Percentiles rank a stretch among this genome's conserved stretches.
These are phyloP conservation scores for Zosterops pallidus DNA, from an alignment of 2,113 vertebrate genomes.

Conservation along the genomic window DNA sequence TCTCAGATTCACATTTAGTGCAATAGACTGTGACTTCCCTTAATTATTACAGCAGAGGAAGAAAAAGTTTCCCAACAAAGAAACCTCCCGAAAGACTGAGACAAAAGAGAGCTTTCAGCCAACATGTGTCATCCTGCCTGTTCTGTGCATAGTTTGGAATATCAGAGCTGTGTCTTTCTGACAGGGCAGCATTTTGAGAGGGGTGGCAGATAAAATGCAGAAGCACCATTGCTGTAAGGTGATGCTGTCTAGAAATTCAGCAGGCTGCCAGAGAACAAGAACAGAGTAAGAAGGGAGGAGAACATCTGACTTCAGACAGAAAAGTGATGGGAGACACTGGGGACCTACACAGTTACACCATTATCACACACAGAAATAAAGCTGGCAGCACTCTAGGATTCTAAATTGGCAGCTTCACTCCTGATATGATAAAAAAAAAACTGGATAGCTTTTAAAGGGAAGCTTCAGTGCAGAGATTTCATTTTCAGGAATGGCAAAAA, in stretches of 20 bases:
- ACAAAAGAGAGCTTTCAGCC: neutral
- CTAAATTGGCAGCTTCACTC: neutral
- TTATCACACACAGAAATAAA: neutral
- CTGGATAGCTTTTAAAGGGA: neutral
- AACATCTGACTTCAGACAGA: neutral
- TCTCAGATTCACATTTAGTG: neutral
- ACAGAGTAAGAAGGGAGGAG: neutral
- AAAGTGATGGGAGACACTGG: neutral
- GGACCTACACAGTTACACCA: neutral
- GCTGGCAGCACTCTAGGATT: neutral
- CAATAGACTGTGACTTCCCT: neutral
- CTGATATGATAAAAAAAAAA: neutral
- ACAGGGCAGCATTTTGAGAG: neutral
- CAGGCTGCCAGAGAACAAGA: neutral
- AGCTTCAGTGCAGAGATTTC: neutral
- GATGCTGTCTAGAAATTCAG: neutral
- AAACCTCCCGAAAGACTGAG: neutral
- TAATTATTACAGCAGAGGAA: neutral
- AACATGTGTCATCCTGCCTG: rapidly evolving
- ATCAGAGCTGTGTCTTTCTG: neutral
- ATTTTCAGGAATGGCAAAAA: neutral
- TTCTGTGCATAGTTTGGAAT: neutral
- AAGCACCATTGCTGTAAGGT: neutral
- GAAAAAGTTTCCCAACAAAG: neutral
- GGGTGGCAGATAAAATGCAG: neutral